Evolutionary conservation across 2,113 vertebrate species (phyloP).

Genomic region (Siphamia tubifer): DNA sequence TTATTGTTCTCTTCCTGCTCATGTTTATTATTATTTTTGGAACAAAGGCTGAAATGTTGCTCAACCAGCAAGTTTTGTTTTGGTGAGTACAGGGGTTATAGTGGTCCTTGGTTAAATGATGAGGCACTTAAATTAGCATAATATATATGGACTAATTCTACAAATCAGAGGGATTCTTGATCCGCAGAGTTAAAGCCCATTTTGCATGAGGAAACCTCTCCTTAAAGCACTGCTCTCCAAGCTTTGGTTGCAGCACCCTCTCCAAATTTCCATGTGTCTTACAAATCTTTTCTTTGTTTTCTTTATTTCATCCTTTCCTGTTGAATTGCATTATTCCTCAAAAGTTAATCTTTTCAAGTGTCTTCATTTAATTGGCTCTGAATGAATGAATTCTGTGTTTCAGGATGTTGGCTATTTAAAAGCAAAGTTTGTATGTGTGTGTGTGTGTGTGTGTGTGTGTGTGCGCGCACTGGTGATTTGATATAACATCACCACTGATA

Average conservation of each 20-base stretch:
- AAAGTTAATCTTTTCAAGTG: conserved; percentile 12
- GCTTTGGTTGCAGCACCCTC: conserved; percentile 80
- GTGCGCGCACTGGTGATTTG: conserved; percentile 18
- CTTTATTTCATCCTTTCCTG: background rate
- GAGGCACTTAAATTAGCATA: conserved; percentile 75
- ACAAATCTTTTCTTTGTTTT: conserved; percentile 8
- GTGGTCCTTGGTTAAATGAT: conserved; percentile 57
- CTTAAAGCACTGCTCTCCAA: conserved; percentile 74
- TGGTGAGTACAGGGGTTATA: conserved; percentile 50
- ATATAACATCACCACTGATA: conserved; percentile 31
- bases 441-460: background rate
- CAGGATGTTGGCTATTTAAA: conserved; percentile 27
- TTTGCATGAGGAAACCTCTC: conserved; percentile 18
- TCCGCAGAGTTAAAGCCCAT: conserved; percentile 20
- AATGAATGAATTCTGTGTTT: conserved; percentile 37
- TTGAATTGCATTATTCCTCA: conserved; percentile 6
- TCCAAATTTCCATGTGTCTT: conserved; percentile 53
- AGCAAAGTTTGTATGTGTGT: background rate
- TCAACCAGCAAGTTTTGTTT: conserved; percentile 95
- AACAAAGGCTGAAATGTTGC: conserved; percentile 79
- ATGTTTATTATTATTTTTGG: conserved; percentile 54
- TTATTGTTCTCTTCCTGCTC: conserved; percentile 41
- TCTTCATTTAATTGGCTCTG: conserved; percentile 41
- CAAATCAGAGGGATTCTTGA: too few relatives aligned
- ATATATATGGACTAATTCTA: too few relatives aligned